These are phyloP conservation scores for Drosophila bipectinata DNA, from an alignment of 1,140 invertebrate genomes.

Conservation along the genomic window DNA sequence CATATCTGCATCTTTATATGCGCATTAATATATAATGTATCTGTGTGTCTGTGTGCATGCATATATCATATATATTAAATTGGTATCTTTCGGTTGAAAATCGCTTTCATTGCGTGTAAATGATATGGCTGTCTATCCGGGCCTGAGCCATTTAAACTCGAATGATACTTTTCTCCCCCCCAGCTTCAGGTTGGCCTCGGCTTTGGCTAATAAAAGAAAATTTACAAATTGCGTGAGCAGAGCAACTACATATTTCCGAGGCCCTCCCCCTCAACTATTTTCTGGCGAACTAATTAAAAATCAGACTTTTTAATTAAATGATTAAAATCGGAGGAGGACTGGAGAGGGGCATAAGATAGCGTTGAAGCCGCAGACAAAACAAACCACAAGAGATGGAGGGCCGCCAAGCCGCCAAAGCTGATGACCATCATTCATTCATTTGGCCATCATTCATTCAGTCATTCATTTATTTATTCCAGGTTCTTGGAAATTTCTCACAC, in stretches of 20 bases:
- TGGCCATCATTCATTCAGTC: conserved; percentile 45
- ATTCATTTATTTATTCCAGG: conserved; percentile 28
- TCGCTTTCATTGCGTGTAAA: conserved; percentile 61
- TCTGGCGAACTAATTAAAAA: conserved; percentile 71
- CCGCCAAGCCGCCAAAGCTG: conserved; percentile 18
- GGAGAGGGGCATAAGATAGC: neutral
- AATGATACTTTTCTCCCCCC: conserved; percentile 49
- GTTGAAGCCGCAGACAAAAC: conserved; percentile 6
- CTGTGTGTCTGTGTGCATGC: conserved; percentile 2
- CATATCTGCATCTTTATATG: conserved; percentile 42
- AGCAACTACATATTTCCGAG: conserved; percentile 23
- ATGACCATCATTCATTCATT: conserved; percentile 41
- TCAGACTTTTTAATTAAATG: conserved; percentile 81
- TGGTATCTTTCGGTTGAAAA: conserved; percentile 23
- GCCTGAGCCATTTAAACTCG: conserved; percentile 20
- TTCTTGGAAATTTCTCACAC: conserved; percentile 77
- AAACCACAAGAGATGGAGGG: conserved; percentile 2
- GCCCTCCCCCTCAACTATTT: conserved; percentile 28
- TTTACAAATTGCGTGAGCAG: conserved; percentile 75
- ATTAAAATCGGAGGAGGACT: conserved; percentile 58
- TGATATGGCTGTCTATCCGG: conserved; percentile 23
- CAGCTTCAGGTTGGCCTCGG: conserved; percentile 2
- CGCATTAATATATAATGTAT: neutral
- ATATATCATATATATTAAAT: conserved; percentile 18
- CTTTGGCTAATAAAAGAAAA: conserved; percentile 62